phyloP scores from a whole-genome alignment of 2,113 vertebrate genomes.

The Dunckerocampus dactyliophorus region DNA sequence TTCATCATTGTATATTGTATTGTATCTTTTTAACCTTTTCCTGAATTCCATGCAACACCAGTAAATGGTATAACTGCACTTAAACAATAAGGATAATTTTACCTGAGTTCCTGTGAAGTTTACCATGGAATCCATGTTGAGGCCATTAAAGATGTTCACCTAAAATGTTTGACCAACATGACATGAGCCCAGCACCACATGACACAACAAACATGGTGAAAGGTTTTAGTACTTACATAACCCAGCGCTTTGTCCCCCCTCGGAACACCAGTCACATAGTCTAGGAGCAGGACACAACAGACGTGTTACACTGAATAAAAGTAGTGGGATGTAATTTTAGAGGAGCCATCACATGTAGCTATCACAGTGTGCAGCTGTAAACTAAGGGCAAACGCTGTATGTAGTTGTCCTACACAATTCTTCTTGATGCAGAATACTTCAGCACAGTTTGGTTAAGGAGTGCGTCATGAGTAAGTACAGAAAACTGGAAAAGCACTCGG shows the following conservation, averaged over 20 bases:
- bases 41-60: no score
- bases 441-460: no score
- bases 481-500: no score
- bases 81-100: conserved; percentile 10
- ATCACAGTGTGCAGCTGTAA: no score
- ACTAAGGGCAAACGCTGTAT: no score
- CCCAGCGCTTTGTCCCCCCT: conserved; percentile 89
- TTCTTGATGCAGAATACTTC: neutral
- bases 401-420: no score
- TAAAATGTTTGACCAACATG: conserved; percentile 49
- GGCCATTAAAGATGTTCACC: conserved; percentile 92
- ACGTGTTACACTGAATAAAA: neutral
- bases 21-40: no score
- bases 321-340: neutral
- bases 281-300: conserved; percentile 60
- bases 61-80: no score
- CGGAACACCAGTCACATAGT: conserved; percentile 94
- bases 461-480: neutral
- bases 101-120: conserved; percentile 97
- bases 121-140: conserved; percentile 86
- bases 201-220: no score
- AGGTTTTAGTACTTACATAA: conserved; percentile 77
- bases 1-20: no score
- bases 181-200: neutral
- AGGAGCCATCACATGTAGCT: neutral